Base-by-base conservation (phyloP, 1,140 invertebrate species). In the Tetragonula clypearis region DNA sequence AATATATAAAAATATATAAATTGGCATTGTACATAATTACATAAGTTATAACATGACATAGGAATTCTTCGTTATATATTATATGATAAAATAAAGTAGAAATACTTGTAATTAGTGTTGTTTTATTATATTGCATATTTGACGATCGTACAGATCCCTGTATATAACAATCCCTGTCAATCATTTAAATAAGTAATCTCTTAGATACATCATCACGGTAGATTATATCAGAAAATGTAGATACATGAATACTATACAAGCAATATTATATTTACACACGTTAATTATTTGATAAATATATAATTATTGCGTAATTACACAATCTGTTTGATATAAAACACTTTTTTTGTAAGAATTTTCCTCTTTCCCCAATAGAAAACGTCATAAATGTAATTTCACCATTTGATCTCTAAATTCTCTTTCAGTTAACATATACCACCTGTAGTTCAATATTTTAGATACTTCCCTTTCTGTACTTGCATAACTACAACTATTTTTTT, bases 361-460 rank as follows among this genome's bases (percentile, higher is more conserved):
- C 30, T 26, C 19, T 26, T 60, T 56, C 55, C 15, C 6, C n/a
- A 62, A 73, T 74, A 23, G 11, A 68, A 68, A 26, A 66, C 3
- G 2, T 84, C 86, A 93, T 82, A 92, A 73, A 56, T 94, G 92
- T 56, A 95, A 87, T 79, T 91, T 88, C 23, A 95, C 73, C 8
- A 41, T 85, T 91, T 95, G 92, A 86, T 87, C 87, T 81, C 96
- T 96, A 91, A 97, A 98, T 88, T 97, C 96, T 86, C 96, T 96
- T 93, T 98, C 98, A 21, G 95, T 95, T 21, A 98, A 88, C 94
- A 98, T 96, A n/a, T 94, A 93, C 98, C 98, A 98, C 77, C 94
- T 93, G 76, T 96, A 96, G 2, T 96, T 96, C 23, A 98, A 92
- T 69, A 97, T 96, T 91, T 95, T 95, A 0, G 97, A 97, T 35